A percentile compares a stretch with the other conserved stretches of the same genome.
Evolutionary conservation across 2,888 invertebrate genomes (phyloP).

Genomic region (Synergus gifuensis): DNA sequence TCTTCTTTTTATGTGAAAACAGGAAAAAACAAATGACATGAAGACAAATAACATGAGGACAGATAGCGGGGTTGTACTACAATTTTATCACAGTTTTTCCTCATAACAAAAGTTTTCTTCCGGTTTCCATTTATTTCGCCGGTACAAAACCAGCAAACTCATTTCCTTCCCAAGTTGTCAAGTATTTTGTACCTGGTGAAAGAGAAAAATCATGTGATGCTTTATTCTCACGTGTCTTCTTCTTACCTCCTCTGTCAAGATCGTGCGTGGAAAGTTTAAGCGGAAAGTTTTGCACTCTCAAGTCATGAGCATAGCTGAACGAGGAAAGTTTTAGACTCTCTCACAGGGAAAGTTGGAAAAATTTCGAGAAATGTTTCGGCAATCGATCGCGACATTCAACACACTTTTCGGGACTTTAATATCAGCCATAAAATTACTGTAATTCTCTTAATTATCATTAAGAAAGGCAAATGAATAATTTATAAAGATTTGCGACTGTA

Average conservation of each 20-base stretch:
- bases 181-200: slow-evolving; percentile 39
- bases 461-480: slow-evolving; percentile 10
- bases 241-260: slow-evolving; percentile 40
- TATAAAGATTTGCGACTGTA: slow-evolving; percentile 18
- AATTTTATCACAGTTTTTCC: slow-evolving; percentile 19
- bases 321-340: slow-evolving; percentile 8
- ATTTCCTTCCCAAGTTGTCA: slow-evolving; percentile 15
- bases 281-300: slow-evolving; percentile 48
- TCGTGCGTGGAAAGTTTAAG: slow-evolving; percentile 49
- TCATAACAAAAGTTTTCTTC: slow-evolving; percentile 28
- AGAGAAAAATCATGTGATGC: slow-evolving; percentile 30
- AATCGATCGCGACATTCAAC: slow-evolving; percentile 13
- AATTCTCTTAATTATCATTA: slow-evolving; percentile 7
- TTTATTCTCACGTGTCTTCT: slow-evolving; percentile 38
- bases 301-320: background rate
- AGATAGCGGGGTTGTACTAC: background rate
- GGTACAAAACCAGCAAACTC: slow-evolving; percentile 3
- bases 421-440: slow-evolving; percentile 5
- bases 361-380: background rate
- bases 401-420: slow-evolving; percentile 9
- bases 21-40: slow-evolving; percentile 7
- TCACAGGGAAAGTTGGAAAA: background rate
- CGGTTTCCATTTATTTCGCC: slow-evolving; percentile 28
- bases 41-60: background rate
- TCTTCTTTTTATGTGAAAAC: background rate